These are phyloP conservation scores for Meandrusa payeni DNA, from an alignment of 2,888 invertebrate genomes.

Conservation along the genomic window DNA sequence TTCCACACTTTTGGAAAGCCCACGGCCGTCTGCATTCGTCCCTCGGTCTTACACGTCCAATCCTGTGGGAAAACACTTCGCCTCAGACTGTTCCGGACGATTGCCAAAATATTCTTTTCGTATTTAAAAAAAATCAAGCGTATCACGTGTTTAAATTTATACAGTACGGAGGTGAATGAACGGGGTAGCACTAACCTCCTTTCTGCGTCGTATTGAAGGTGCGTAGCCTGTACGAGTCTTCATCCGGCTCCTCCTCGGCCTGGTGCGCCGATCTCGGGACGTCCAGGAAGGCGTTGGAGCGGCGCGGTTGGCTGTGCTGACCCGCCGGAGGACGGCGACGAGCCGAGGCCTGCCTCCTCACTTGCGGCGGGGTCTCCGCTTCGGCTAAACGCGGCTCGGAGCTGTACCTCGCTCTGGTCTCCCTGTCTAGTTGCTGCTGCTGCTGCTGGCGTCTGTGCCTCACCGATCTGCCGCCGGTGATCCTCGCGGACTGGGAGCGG, in stretches of 20 bases:
- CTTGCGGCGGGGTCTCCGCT: slow-evolving; percentile 84
- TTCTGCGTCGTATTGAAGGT: slow-evolving; percentile 96
- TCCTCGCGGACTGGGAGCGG: slow-evolving; percentile 88
- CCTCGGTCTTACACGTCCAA: slow-evolving; percentile 18
- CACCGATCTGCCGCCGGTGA: slow-evolving; percentile 83
- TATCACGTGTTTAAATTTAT: slow-evolving; percentile 55
- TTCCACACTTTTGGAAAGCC: slow-evolving; percentile 35
- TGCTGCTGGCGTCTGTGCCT: slow-evolving; percentile 67
- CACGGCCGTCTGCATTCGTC: slow-evolving; percentile 11
- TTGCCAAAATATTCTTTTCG: slow-evolving; percentile 62
- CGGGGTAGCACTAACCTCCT: slow-evolving; percentile 84
- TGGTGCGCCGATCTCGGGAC: slow-evolving; percentile 77
- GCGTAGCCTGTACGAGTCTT: slow-evolving; percentile 93
- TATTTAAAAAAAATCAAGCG: slow-evolving; percentile 53
- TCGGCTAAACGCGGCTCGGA: slow-evolving; percentile 85
- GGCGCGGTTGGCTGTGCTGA: slow-evolving; percentile 76
- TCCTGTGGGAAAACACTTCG: slow-evolving; percentile 24
- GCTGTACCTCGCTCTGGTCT: slow-evolving; percentile 82
- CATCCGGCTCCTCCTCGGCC: slow-evolving; percentile 85
- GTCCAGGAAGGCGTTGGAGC: slow-evolving; percentile 87
- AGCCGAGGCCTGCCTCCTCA: slow-evolving; percentile 82
- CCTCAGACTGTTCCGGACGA: slow-evolving; percentile 38
- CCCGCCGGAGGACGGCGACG: slow-evolving; percentile 74
- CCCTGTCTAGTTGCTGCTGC: slow-evolving; percentile 71
- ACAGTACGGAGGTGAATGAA: slow-evolving; percentile 56